phyloP scores from a whole-genome alignment of 1,140 invertebrate genomes.

The Scaptomyza montana region DNA sequence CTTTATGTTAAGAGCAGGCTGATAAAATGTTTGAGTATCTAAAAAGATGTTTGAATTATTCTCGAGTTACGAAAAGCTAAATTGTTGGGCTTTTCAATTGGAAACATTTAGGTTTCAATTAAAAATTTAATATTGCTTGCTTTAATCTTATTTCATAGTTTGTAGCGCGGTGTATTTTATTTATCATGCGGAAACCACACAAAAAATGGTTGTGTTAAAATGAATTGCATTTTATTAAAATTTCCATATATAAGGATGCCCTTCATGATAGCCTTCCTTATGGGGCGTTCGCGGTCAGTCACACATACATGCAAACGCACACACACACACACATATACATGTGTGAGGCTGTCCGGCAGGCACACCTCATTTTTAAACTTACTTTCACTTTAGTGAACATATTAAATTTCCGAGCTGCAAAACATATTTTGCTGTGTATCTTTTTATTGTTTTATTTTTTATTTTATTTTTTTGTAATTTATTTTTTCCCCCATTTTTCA shows the following conservation, averaged over 20 bases:
- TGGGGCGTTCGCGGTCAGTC: conserved; percentile 72
- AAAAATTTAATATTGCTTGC: not conserved
- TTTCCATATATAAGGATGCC: conserved; percentile 80
- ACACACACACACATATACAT: conserved; percentile 5
- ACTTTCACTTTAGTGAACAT: conserved; percentile 79
- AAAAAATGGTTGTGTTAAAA: conserved; percentile 67
- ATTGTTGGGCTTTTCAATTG: not conserved
- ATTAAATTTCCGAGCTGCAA: conserved; percentile 80
- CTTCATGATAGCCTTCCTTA: conserved; percentile 74
- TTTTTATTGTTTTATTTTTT: conserved; percentile 37
- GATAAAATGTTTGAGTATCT: not conserved
- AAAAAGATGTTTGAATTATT: not conserved
- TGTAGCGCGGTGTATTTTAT: conserved; percentile 42
- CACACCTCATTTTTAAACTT: conserved; percentile 61
- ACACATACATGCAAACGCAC: conserved; percentile 18
- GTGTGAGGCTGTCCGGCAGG: conserved; percentile 35
- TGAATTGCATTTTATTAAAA: conserved; percentile 72
- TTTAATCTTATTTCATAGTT: too few species aligned
- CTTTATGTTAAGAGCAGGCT: not conserved
- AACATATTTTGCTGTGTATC: conserved; percentile 70
- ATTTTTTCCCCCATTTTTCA: conserved; percentile 32
- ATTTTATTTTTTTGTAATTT: conserved; percentile 35
- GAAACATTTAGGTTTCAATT: not conserved
- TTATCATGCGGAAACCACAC: conserved; percentile 72
- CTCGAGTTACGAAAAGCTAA: too few species aligned